Evolutionary conservation across 2,888 invertebrate genomes (phyloP).

Genomic region (Homarus gammarus): DNA sequence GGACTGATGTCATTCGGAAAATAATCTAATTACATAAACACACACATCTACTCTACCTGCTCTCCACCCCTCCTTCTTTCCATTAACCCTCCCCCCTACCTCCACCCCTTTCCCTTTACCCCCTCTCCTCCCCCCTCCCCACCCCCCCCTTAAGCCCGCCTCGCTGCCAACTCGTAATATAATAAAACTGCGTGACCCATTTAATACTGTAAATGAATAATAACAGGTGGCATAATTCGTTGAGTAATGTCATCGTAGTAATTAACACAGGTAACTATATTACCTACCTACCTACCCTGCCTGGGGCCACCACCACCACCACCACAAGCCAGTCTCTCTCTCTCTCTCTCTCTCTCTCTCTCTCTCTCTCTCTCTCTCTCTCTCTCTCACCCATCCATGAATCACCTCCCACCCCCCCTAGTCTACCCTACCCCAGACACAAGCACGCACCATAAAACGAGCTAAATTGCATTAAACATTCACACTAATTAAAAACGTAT

Average conservation of each 20-base stretch:
- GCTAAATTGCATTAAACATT: conserved; percentile 34
- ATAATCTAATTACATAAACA: too few relatives aligned
- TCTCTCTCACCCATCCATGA: neutral
- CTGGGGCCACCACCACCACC: neutral
- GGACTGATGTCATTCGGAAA: too few relatives aligned
- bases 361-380: neutral
- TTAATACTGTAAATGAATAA: conserved; percentile 39
- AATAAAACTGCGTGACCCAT: conserved; percentile 19
- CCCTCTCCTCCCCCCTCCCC: neutral
- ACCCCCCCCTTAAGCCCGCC: neutral
- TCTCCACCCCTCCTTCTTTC: conserved; percentile 14
- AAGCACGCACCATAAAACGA: conserved; percentile 39
- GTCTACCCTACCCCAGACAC: neutral
- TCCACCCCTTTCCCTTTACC: neutral
- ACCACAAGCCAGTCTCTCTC: neutral
- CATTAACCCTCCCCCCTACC: neutral
- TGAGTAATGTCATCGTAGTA: conserved; percentile 47
- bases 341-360: neutral
- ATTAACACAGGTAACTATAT: conserved; percentile 20
- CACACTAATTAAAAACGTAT: conserved; percentile 46
- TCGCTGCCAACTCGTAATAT: conserved; percentile 3
- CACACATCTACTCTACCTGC: neutral
- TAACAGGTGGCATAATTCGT: conserved; percentile 1
- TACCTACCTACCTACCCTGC: neutral
- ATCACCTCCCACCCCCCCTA: neutral